These are phyloP conservation scores for Cotesia vestalis DNA, from an alignment of 1,140 invertebrate species.

Conservation along the genomic window DNA sequence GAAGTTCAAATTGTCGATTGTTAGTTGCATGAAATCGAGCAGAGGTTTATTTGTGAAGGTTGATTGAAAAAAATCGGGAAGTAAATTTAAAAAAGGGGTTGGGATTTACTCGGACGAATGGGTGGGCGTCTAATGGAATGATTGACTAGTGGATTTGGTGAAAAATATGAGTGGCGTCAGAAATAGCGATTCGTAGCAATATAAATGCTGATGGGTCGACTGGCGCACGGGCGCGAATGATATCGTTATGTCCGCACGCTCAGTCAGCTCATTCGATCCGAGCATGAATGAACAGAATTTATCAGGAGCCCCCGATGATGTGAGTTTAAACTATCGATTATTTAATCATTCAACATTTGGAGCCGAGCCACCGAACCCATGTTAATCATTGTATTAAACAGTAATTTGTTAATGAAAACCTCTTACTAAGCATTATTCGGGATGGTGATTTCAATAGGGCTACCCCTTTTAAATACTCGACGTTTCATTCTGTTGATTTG, in stretches of 20 bases:
- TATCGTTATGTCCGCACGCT: constrained; percentile 24
- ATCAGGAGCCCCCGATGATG: constrained; percentile 24
- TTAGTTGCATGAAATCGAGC: not conserved
- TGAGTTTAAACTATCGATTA: constrained; percentile 35
- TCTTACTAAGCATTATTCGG: not conserved
- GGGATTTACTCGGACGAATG: not conserved
- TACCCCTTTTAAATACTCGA: no score
- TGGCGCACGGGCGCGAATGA: constrained; percentile 26
- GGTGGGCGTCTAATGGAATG: constrained; percentile 10
- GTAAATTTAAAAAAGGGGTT: constrained; percentile 11
- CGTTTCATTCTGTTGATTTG: no score
- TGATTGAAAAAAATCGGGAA: not conserved
- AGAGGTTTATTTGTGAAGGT: no score
- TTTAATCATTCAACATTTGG: constrained; percentile 27
- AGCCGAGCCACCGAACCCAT: constrained; percentile 21
- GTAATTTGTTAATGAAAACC: constrained; percentile 35
- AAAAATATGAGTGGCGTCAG: constrained; percentile 22
- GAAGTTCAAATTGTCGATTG: not conserved
- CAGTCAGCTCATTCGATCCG: constrained; percentile 35
- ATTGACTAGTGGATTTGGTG: constrained; percentile 3
- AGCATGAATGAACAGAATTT: constrained; percentile 37
- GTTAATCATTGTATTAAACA: constrained; percentile 24
- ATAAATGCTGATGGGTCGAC: constrained; percentile 34
- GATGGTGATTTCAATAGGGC: no score
- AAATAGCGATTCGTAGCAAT: constrained; percentile 24